Evolutionary conservation across 2,888 invertebrate genomes (phyloP), one percentile per base, ranked within the genome.

Genomic region (Amiota communis): DNA sequence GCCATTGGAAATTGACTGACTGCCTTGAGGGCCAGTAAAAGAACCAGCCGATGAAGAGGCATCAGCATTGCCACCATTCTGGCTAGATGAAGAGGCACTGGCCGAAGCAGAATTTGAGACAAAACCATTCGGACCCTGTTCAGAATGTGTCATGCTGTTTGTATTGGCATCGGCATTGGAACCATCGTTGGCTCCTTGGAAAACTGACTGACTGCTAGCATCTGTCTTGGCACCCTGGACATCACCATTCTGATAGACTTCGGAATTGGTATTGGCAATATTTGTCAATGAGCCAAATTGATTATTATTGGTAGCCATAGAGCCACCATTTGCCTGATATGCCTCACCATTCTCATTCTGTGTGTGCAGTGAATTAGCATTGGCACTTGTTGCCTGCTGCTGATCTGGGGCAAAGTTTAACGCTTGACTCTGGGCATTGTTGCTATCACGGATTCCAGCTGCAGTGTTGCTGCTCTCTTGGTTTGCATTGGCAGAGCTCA

Each of bases 401-500:
- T 82, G 77, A 3, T 78, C 81, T 1, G 80, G 72, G 63, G 75
- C 74, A 59, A 88, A 89, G 75, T 89, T 89, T 0, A 89, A 78
- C 0, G 88, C 78, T 72, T 89, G 89, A 71, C 89, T 88, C 78
- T 89, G 89, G 1, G 88, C 87, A 12, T 79, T 81, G 69, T 89
- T 88, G 8, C 75, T 65, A 8, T 76, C 81, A 15, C 81, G 83
- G 0, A 71, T 79, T 11, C 81, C 86, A 12, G 73, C 76, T 6
- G 64, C 81, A 8, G 76, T 84, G 17, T 81, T 71, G n/a, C 77
- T 80, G 17, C 69, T 80, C 73, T 86, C 81, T n/a, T 88, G 87
- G n/a, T 86, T 85, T 0, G 87, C 86, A 75, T 89, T 89, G 9
- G 89, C 87, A 0, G 89, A 84, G 76, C 87, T 87, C 12, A 89